Conservation (phyloP, 2,888 invertebrate genomes). For the Drosophila paranaensis region DNA sequence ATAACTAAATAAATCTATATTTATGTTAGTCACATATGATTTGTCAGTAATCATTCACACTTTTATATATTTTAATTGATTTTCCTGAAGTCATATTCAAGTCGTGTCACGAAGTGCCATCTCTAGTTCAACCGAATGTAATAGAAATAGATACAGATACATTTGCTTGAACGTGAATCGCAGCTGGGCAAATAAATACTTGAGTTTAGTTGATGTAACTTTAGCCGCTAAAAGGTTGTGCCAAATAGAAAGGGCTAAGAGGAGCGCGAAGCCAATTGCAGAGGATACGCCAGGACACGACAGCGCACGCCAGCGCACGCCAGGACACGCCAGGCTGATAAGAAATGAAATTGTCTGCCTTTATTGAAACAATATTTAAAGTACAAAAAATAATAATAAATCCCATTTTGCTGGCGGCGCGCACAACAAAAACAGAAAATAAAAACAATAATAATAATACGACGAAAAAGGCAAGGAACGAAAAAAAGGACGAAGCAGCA, state of each 20-base stretch:
- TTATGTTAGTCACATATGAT: too few relatives aligned
- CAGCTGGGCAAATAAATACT: constrained; percentile 75
- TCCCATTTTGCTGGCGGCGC: constrained; percentile 69
- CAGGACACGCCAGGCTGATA: constrained; percentile 16
- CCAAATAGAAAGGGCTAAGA: constrained; percentile 50
- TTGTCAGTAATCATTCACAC: too few relatives aligned
- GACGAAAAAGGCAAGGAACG: constrained; percentile 14
- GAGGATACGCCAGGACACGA: constrained; percentile 2
- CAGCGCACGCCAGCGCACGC: constrained; percentile 3
- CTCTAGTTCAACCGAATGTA: constrained; percentile 48
- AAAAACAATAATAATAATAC: constrained; percentile 32
- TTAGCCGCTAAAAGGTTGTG: constrained; percentile 73
- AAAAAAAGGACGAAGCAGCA: background rate
- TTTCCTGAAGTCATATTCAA: background rate
- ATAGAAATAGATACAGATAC: constrained; percentile 66
- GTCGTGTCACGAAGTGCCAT: constrained; percentile 26
- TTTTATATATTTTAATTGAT: too few relatives aligned
- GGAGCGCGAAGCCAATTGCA: constrained; percentile 45
- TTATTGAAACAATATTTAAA: constrained; percentile 78
- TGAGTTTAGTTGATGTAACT: constrained; percentile 57
- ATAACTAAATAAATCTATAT: too few relatives aligned
- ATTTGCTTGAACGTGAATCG: constrained; percentile 32
- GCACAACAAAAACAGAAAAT: constrained; percentile 65
- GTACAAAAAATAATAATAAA: constrained; percentile 73
- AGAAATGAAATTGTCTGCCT: constrained; percentile 44